Evolutionary conservation across 2,113 vertebrate species (phyloP).

Genomic region (Microtus montanus): DNA sequence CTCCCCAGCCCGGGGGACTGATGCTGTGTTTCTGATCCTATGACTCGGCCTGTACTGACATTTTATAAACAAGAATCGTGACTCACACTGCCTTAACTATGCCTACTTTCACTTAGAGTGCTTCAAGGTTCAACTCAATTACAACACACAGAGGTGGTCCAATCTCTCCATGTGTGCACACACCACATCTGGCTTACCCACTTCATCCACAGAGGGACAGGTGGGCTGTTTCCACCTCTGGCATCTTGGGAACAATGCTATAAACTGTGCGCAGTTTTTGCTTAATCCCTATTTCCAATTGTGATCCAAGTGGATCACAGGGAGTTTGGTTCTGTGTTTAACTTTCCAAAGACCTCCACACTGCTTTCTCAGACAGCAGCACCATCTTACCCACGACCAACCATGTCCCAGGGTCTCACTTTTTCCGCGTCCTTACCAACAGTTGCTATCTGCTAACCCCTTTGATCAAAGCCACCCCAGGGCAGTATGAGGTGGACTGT

Average conservation of each 20-base stretch:
- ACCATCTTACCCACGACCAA: neutral
- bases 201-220: neutral
- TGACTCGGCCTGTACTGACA: neutral
- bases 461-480: neutral
- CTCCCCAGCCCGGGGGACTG: neutral
- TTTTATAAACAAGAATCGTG: neutral
- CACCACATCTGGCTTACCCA: neutral
- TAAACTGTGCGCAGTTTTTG: neutral
- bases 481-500: neutral
- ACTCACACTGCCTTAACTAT: neutral
- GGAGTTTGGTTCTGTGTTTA: neutral
- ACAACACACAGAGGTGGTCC: too few relatives aligned
- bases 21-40: neutral
- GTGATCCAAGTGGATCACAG: neutral
- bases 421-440: neutral
- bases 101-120: neutral
- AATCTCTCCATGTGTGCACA: neutral
- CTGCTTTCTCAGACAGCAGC: neutral
- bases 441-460: neutral
- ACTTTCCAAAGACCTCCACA: neutral
- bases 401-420: neutral
- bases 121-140: neutral
- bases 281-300: neutral
- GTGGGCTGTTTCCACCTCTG: too few relatives aligned
- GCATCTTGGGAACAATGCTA: neutral